Base-by-base conservation (phyloP, 2,113 vertebrate species). In the Nanger granti region DNA sequence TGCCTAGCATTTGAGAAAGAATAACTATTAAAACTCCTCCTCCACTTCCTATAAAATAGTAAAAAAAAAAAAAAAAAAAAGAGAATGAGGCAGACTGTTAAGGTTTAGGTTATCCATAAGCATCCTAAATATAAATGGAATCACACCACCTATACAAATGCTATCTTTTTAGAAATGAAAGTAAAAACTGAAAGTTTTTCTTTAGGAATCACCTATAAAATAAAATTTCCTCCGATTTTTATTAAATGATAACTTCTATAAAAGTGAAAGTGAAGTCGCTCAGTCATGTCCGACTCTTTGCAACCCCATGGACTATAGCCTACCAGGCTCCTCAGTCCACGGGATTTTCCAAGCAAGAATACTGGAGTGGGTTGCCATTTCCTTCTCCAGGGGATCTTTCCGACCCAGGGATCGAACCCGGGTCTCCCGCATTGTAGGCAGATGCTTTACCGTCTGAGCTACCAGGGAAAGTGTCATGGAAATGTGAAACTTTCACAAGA, bases 401-500 rank as follows among this genome's bases (percentile, higher is more conserved):
- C 4, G 9, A 59, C 24, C 57, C 57, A 59, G 57, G 8, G 24
- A 26, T 59, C 1, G 24, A 59, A 59, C 8, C 57, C 0, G 22
- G 24, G 57, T 59, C 57, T 59, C 24, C 22, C 2, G 0, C 13
- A 64, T 7, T 31, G 62, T 64, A 64, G 62, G 29, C 29, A 64
- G 29, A 64, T 0, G 6, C 29, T 64, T 64, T 64, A 64, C 62
- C 14, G 0, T 34, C 62, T 64, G 62, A 64, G 29, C 7, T 17
- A 64, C 62, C 13, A 64, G 29, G 3, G 29, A 59, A 94, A 87
- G 49, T 86, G 18, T 90, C 49, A 86, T 66, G 1, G 60, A 89
- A 54, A 92, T 85, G 54, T 94, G 92, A 69, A 95, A 96, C 11
- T 93, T 86, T 69, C 37, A 87, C 44, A 92, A 87, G 52, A 85